Evolutionary conservation across 2,888 invertebrate genomes (phyloP).

Genomic region (Eretmocerus hayati): DNA sequence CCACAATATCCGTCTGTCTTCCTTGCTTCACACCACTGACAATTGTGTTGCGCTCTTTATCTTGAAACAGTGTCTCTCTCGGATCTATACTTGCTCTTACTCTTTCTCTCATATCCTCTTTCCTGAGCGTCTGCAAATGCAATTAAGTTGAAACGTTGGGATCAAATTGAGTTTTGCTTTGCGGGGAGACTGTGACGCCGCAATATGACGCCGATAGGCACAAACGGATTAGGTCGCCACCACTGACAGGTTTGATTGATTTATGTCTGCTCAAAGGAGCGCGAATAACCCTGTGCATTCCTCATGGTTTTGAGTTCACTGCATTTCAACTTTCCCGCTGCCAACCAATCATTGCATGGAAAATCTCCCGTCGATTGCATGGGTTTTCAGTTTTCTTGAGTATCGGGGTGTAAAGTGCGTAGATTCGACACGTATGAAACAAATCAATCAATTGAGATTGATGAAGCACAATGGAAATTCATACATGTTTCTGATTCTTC

Average conservation of each 20-base stretch:
- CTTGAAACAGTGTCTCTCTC: neutral
- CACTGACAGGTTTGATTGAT: slow-evolving; percentile 24
- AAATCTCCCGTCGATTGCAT: no score
- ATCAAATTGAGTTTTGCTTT: slow-evolving; percentile 29
- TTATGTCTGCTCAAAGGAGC: slow-evolving; percentile 25
- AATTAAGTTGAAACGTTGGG: slow-evolving; percentile 24
- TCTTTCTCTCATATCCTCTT: slow-evolving; percentile 2
- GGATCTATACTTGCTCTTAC: neutral
- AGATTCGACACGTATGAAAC: no score
- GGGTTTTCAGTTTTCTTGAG: no score
- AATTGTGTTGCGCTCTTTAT: no score
- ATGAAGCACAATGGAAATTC: no score
- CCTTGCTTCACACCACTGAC: no score
- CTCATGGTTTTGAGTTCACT: slow-evolving; percentile 14
- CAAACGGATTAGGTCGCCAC: slow-evolving; percentile 29
- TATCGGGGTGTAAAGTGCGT: no score
- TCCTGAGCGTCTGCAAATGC: slow-evolving; percentile 20
- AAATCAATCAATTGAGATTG: no score
- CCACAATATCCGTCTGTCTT: no score
- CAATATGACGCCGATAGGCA: slow-evolving; percentile 29
- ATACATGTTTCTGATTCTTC: no score
- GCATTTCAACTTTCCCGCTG: slow-evolving; percentile 17
- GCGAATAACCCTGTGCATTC: slow-evolving; percentile 9
- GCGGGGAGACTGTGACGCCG: slow-evolving; percentile 22
- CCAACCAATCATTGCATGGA: slow-evolving; percentile 16